Conservation (phyloP, 2,888 invertebrate genomes). For the Xestoiulus laeticollis region DNA sequence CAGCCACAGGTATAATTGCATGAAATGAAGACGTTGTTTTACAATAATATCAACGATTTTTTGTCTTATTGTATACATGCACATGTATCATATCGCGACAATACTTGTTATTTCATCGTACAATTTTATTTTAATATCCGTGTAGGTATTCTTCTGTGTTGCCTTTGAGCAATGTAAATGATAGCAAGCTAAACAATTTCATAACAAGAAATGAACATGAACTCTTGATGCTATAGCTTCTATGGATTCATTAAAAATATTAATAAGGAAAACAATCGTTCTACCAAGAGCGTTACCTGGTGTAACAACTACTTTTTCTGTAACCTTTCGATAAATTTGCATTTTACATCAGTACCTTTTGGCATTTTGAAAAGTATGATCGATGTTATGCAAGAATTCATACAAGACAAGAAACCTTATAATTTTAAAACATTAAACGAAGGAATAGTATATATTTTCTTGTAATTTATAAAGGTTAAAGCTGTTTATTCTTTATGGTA, state of each 20-base stretch:
- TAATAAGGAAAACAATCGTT: background rate
- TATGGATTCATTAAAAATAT: constrained; percentile 1
- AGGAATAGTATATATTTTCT: background rate
- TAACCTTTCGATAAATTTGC: background rate
- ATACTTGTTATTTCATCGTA: background rate
- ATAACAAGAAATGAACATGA: background rate
- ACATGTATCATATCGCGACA: background rate
- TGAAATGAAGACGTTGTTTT: too few relatives aligned
- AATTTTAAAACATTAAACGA: background rate
- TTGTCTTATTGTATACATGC: background rate
- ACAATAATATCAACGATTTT: too few relatives aligned
- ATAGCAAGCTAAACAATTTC: background rate
- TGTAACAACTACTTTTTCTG: too few relatives aligned
- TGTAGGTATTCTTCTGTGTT: background rate
- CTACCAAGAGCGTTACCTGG: too few relatives aligned
- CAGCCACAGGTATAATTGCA: too few relatives aligned
- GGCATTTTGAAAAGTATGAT: background rate
- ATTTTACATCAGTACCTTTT: background rate
- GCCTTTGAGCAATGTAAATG: background rate
- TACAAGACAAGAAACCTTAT: too few relatives aligned
- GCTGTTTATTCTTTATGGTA: too few relatives aligned
- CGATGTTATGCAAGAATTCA: background rate
- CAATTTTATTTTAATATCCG: background rate
- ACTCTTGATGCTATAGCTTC: background rate
- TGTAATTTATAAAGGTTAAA: too few relatives aligned